Evolutionary conservation across 1,140 invertebrate genomes (phyloP).

Genomic region (Heliconius hewitsoni): DNA sequence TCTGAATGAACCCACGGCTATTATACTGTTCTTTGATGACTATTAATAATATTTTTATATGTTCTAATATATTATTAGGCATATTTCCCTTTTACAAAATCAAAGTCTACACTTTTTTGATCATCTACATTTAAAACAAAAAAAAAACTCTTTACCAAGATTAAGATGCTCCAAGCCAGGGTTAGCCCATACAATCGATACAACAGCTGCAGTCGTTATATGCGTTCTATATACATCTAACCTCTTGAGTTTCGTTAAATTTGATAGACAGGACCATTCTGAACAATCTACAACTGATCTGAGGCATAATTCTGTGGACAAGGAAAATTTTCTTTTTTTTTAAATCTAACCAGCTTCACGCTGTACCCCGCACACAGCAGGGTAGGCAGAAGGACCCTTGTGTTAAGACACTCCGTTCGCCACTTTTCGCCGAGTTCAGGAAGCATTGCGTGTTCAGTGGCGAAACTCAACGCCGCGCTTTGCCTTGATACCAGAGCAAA

Average conservation of each 20-base stretch:
- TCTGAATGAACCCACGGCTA: too few species aligned
- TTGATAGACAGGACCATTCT: slow-evolving; percentile 84
- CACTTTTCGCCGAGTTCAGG: too few species aligned
- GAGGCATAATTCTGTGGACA: slow-evolving; percentile 73
- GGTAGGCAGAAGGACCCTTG: too few species aligned
- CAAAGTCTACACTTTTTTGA: not conserved
- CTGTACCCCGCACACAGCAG: too few species aligned
- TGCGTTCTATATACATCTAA: slow-evolving; percentile 90
- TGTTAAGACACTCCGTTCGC: too few species aligned
- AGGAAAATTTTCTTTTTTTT: not conserved
- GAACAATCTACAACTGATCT: slow-evolving; percentile 65
- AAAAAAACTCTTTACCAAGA: slow-evolving; percentile 80
- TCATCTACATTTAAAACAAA: not conserved
- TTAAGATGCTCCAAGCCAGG: slow-evolving; percentile 87
- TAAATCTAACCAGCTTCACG: too few species aligned
- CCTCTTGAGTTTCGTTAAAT: slow-evolving; percentile 85
- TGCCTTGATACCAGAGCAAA: too few species aligned
- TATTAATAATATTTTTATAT: too few species aligned
- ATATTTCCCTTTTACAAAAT: not conserved
- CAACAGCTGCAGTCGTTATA: slow-evolving; percentile 84
- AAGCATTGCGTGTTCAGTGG: too few species aligned
- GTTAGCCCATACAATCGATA: slow-evolving; percentile 85
- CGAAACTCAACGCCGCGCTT: too few species aligned
- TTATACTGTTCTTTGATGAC: too few species aligned
- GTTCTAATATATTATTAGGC: too few species aligned